A percentile compares a stretch with the other conserved stretches of the same genome.
Conservation (phyloP, 2,113 vertebrate genomes). For the Symphodus melops region DNA sequence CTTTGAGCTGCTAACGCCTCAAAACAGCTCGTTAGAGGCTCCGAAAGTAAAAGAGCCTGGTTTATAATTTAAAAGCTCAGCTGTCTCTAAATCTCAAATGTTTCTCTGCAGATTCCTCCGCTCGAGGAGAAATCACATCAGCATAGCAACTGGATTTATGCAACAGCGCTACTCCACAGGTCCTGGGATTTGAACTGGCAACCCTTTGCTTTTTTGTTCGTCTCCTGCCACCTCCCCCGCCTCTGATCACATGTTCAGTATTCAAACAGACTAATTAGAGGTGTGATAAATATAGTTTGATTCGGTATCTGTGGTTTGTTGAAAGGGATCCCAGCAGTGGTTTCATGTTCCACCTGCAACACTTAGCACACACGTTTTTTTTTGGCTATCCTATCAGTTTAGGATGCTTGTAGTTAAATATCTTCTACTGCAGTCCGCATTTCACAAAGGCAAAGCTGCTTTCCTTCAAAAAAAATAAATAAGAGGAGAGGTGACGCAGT, state of each 20-base stretch:
- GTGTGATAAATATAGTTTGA: constrained; percentile 31
- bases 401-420: constrained; percentile 25
- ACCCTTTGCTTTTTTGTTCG: constrained; percentile 1
- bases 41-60: neutral
- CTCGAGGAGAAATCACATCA: neutral
- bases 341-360: neutral
- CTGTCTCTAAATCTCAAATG: neutral
- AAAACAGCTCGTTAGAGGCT: neutral
- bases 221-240: neutral
- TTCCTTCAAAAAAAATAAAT: too few species aligned
- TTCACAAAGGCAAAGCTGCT: constrained; percentile 13
- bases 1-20: neutral
- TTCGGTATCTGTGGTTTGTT: neutral
- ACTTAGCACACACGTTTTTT: neutral
- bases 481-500: too few species aligned
- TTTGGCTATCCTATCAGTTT: constrained; percentile 1
- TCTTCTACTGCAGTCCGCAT: constrained; percentile 16
- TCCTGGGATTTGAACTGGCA: constrained; percentile 13
- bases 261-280: constrained; percentile 36
- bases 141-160: neutral
- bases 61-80: neutral
- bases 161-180: constrained; percentile 3
- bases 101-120: too few species aligned
- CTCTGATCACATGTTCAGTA: constrained; percentile 7
- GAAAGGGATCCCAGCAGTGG: neutral